Base-by-base conservation (phyloP, 2,113 vertebrate genomes). In the Heliornis fulica region DNA sequence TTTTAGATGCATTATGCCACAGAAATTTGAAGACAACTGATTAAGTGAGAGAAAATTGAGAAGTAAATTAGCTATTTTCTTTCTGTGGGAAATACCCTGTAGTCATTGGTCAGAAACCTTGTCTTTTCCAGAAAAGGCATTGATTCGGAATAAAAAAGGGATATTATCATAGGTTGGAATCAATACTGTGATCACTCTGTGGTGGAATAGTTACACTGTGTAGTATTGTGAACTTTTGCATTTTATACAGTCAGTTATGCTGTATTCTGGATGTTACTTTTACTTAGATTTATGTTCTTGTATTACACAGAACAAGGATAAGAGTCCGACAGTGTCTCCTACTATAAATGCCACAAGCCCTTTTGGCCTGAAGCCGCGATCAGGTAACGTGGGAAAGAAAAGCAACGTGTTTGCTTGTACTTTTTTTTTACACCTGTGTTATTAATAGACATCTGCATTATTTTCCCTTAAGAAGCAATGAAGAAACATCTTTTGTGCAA, bases 311-410 rank as follows among this genome's bases (percentile, higher is more conserved):
- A 97, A 88, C 87, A 98, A 98, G 56, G 98, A 98, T 79, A 95
- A 80, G 84, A 98, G 97, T 50, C 98, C 98, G 0, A 57, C 94
- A 34, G 23, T 97, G 57, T 98, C 98, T 89, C 97, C 98, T 29
- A 96, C 98, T 45, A 90, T 96, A 84, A 98, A 97, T 31, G 77
- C 72, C 92, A 84, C 97, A 32, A 96, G 98, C 29, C 98, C 98
- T 1, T 99, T 99, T 94, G 99, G 99, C 72, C 97, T 99, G 96
- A 99, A 99, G 89, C 99, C 99, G 25, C 98, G 99, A 71, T 99
- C 99, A 98, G 99, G 99, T 99, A 98, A 98, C 96, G 95, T 90
- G 38, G 32, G 56, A 63, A 48, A 86, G 34, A 74, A 70, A 70
- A 78, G 50, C 5, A 88, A 32, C 10, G 9, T 14, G 5, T 69